phyloP scores from a whole-genome alignment of 2,797 vertebrate genomes.

The Characodon lateralis region DNA sequence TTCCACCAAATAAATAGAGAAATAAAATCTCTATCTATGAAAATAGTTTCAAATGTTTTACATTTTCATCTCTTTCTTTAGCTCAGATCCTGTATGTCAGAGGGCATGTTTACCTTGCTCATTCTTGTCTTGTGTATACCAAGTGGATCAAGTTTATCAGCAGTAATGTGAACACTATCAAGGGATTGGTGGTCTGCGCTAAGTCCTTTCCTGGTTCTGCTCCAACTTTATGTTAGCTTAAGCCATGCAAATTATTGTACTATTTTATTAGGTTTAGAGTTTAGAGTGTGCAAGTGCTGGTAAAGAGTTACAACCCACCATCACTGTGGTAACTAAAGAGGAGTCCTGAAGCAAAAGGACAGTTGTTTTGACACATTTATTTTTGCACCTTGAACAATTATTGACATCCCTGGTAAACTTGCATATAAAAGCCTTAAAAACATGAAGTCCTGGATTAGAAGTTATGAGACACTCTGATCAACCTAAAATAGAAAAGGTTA shows the following conservation, averaged over 20 bases:
- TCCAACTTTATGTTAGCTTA: constrained; percentile 17
- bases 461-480: background rate
- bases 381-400: constrained; percentile 1
- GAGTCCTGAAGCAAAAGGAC: background rate
- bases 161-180: constrained; percentile 46
- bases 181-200: constrained; percentile 31
- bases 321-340: constrained; percentile 1
- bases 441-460: background rate
- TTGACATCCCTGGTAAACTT: background rate
- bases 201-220: constrained; percentile 30
- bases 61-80: constrained; percentile 4
- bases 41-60: constrained; percentile 18
- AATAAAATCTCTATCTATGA: constrained; percentile 4
- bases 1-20: constrained; percentile 9
- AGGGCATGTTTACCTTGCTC: constrained; percentile 41
- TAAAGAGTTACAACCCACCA: constrained; percentile 6
- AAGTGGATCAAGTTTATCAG: constrained; percentile 35
- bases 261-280: constrained; percentile 31
- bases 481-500: background rate
- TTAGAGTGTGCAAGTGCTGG: background rate
- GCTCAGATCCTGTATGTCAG: constrained; percentile 17
- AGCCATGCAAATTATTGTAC: constrained; percentile 12
- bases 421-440: background rate
- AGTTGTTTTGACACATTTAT: background rate
- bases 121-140: constrained; percentile 36